Evolutionary conservation across 2,888 invertebrate species (phyloP), one percentile per base, ranked within the genome.

Genomic region (Lycia hirtaria): DNA sequence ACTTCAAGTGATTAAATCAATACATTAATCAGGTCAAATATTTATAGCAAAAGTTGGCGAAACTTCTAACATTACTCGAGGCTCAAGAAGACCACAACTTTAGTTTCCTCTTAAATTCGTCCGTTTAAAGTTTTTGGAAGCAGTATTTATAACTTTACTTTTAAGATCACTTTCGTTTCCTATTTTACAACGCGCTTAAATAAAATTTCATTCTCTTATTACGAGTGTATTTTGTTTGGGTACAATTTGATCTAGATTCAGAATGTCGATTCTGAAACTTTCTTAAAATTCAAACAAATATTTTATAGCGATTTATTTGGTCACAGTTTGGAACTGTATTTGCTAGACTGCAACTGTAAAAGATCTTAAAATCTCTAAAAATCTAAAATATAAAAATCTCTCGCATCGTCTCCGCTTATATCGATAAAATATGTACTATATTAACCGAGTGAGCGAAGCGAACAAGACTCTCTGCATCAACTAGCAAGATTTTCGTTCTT

Each of bases 21-120:
- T 48, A 63, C 50, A 62, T 60, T 59, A 63, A 60, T 62, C 53
- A 41, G 65, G 52, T 56, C 56, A 66, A 58, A 62, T 61, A 24
- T 64, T 66, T 62, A 66, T 56, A 48, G 48, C 51, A n/a, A 47
- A 64, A 62, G 61, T 61, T 63, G 9, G 20, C 44, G 14, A 56
- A 53, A 51, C 28, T 56, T 55, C 33, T 41, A 45, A 32, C 55
- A 35, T 30, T 45, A 58, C 54, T 56, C 55, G 49, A 48, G 35
- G 33, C 33, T 49, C 26, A 10, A 49, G 44, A 56, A 38, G 35
- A 30, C 41, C 37, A 24, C 30, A 49, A 53, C 19, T 47, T 52
- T 38, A 56, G 53, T 60, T 64, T 22, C 58, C 52, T 52, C 51
- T 56, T 54, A 51, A 54, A 65, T 56, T 63, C 15, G 19, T 53